phyloP scores from a whole-genome alignment of 1,140 invertebrate genomes.

The Brachystomella parvula region DNA sequence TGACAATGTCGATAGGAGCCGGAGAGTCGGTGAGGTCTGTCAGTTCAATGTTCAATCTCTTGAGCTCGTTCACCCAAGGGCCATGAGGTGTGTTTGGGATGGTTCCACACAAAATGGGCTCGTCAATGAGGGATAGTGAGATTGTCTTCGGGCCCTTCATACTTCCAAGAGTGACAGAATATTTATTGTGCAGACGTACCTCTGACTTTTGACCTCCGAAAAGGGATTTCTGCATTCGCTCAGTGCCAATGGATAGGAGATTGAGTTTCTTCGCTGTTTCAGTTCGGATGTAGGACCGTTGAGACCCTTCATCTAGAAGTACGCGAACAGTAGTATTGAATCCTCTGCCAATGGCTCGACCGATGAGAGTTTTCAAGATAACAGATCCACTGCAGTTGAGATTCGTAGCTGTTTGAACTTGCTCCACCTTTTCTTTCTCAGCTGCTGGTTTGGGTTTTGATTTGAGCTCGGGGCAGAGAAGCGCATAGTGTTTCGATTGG shows the following conservation, averaged over 20 bases:
- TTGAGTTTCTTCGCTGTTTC: background rate
- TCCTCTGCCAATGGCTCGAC: background rate
- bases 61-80: background rate
- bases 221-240: background rate
- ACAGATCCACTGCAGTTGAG: background rate
- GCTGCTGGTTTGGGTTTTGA: background rate
- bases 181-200: background rate
- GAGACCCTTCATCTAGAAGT: slow-evolving; percentile 12
- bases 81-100: background rate
- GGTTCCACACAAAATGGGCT: background rate
- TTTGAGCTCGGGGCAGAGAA: background rate
- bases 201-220: background rate
- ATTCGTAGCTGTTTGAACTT: background rate
- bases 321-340: background rate
- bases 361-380: background rate
- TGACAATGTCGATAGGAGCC: slow-evolving; percentile 4
- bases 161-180: background rate
- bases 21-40: background rate
- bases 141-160: background rate
- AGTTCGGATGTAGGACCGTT: slow-evolving; percentile 1
- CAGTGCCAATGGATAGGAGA: background rate
- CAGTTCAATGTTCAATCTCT: background rate
- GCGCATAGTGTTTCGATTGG: background rate
- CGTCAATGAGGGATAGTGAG: background rate
- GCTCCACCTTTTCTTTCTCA: background rate